Base-by-base conservation (phyloP, 2,113 vertebrate genomes). In the Fregata magnificens region DNA sequence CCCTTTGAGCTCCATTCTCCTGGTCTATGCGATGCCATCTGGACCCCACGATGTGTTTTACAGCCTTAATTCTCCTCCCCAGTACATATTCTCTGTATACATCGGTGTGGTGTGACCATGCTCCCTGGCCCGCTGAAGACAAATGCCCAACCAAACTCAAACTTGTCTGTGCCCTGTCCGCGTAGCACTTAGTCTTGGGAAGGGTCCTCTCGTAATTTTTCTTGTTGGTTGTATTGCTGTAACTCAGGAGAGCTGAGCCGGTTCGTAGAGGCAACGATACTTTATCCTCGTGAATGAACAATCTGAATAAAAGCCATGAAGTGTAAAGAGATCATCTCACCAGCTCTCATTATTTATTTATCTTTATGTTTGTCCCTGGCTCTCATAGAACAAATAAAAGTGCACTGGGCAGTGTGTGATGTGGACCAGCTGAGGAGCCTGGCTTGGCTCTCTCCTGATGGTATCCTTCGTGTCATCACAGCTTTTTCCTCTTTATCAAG, bases 51-150 rank as follows among this genome's bases (percentile, higher is more conserved):
- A 42, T 59, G 26, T 90, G 42, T 82, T 95, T 88, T 96, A 91
- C 58, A 83, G 91, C 74, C 81, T 82, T 88, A 85, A 78, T 82
- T 94, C 81, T 93, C 66, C 84, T 92, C 26, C 45, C 40, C 9
- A 29, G 40, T 29, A 3, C 67, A 88, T 90, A 88, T 93, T 86
- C 77, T 56, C n/a, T 53, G 34, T 84, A 44, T 70, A 20, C 26
- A 12, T 36, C 7, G 8, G 66, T 77, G 42, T 4, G 5, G 11
- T 3, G 3, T 86, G 90, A 92, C 86, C 52, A 16, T 67, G 50
- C 65, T 92, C 66, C 59, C 53, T 82, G 50, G 38, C 76, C 72
- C 74, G 47, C 88, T 83, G 74, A 86, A 91, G 84, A 49, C 42
- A 82, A 80, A 74, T 40, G 58, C n/a, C 36, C 58, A 91, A 0